Base-by-base conservation (phyloP, 2,888 invertebrate species). In the Temnothorax rugatulus region DNA sequence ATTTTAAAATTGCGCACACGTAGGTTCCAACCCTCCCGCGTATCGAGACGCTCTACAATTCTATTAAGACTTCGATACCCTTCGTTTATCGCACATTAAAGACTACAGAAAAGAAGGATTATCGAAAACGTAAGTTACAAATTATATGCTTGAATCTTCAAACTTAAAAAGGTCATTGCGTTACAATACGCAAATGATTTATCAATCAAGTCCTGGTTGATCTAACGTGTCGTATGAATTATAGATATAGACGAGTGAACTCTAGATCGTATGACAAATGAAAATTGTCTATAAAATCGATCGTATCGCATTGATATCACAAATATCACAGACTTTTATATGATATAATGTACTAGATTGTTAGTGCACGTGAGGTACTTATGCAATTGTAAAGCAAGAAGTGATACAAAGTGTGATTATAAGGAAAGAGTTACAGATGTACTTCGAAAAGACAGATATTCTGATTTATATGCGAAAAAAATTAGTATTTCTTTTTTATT, bases 41-140 rank as follows among this genome's bases (percentile, higher is more conserved):
- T 86, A 86, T 77, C 64, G 84, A 64, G 81, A 82, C 59, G 79
- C 44, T 59, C 68, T 64, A 77, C 82, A 83, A 86, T 54, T 81
- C 59, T 69, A 59, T 73, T 61, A 83, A 29, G 66, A 7, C 7
- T 38, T 63, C 34, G 75, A 54, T 86, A 84, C 44, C 25, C 64
- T 73, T 81, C 74, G 82, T 59, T 86, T 77, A 73, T 77, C 44
- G 38, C 64, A 74, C 44, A 84, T 59, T 77, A 71, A 76, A 44
- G 34, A 29, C 75, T 84, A 86, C 57, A 69, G 34, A 71, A 82
- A 29, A 47, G 50, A 81, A 47, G 69, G 38, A 84, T 59, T 64
- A 73, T 73, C 18, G 47, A 73, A 52, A 83, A 82, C 54, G 83
- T 79, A 81, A 82, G 57, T 61, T 83, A 85, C 71, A 73, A 77